Evolutionary conservation across 2,113 vertebrate species (phyloP).

Genomic region (Stigmatopora argus): DNA sequence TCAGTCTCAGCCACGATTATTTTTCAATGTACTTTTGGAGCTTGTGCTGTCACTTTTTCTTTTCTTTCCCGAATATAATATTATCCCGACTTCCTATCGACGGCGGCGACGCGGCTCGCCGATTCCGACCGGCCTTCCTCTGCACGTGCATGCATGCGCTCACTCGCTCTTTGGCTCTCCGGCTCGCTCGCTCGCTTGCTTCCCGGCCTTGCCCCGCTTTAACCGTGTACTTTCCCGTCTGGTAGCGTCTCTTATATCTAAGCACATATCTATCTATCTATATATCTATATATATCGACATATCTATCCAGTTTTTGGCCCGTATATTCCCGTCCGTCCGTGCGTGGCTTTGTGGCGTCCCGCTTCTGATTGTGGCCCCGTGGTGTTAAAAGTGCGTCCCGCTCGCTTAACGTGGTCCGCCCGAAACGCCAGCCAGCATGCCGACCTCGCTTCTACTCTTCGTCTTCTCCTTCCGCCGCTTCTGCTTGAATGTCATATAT

Average conservation of each 20-base stretch:
- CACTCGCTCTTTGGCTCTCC: no score
- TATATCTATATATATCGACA: background rate
- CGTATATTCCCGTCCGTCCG: background rate
- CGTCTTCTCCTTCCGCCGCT: constrained; percentile 21
- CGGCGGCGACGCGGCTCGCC: constrained; percentile 46
- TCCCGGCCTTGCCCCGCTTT: constrained; percentile 63
- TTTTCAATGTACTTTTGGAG: no score
- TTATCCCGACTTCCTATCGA: no score
- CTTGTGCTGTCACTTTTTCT: no score
- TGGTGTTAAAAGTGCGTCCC: constrained; percentile 47
- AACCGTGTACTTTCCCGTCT: constrained; percentile 32
- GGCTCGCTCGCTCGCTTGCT: constrained; percentile 7
- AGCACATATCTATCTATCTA: constrained; percentile 40
- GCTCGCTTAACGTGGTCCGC: constrained; percentile 37
- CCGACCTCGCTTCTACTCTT: constrained; percentile 59
- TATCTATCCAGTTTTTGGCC: constrained; percentile 17
- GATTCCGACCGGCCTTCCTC: constrained; percentile 50
- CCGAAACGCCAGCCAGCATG: constrained; percentile 60
- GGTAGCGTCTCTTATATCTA: constrained; percentile 51
- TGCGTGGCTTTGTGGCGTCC: constrained; percentile 60
- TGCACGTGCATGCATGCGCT: constrained; percentile 77
- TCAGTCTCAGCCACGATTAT: no score
- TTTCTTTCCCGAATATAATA: no score
- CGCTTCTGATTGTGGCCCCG: constrained; percentile 62
- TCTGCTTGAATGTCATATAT: constrained; percentile 6